Conservation (phyloP, 2,797 vertebrate genomes). For the Cottoperca gobio region DNA sequence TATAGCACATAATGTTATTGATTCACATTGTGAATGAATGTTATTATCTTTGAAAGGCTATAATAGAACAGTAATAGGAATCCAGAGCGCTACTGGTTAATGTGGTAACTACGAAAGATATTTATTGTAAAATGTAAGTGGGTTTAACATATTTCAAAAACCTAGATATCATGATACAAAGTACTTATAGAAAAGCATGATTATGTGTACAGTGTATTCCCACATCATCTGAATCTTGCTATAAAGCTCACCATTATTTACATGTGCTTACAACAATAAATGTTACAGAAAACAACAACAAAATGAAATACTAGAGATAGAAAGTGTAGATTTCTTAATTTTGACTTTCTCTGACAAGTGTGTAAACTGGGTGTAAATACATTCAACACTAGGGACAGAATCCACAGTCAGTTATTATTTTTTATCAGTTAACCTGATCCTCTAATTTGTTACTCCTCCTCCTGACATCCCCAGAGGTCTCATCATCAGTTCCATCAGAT, state of each 20-base stretch:
- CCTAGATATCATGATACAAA: not conserved
- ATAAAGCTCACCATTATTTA: constrained; percentile 22
- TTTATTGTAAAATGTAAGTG: constrained; percentile 57
- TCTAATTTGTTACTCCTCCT: constrained; percentile 86
- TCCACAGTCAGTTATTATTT: constrained; percentile 59
- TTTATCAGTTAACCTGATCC: constrained; percentile 83
- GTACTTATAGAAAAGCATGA: not conserved
- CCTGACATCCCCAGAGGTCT: constrained; percentile 81
- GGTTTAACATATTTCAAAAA: constrained; percentile 7
- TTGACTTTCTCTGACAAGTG: constrained; percentile 23
- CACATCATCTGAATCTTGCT: constrained; percentile 1
- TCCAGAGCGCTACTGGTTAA: not conserved
- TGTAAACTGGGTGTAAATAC: constrained; percentile 28
- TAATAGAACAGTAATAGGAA: not conserved
- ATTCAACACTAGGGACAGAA: constrained; percentile 23
- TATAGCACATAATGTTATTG: not conserved
- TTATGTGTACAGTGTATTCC: constrained; percentile 11
- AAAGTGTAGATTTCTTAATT: constrained; percentile 1
- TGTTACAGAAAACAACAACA: not conserved
- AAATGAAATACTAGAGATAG: constrained; percentile 13
- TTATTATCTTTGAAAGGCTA: not conserved
- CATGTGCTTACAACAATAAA: constrained; percentile 5
- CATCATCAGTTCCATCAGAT: constrained; percentile 74
- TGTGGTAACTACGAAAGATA: not conserved
- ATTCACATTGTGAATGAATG: not conserved